phyloP scores from a whole-genome alignment of 2,797 vertebrate genomes.

The Tenualosa thibaudeaui region DNA sequence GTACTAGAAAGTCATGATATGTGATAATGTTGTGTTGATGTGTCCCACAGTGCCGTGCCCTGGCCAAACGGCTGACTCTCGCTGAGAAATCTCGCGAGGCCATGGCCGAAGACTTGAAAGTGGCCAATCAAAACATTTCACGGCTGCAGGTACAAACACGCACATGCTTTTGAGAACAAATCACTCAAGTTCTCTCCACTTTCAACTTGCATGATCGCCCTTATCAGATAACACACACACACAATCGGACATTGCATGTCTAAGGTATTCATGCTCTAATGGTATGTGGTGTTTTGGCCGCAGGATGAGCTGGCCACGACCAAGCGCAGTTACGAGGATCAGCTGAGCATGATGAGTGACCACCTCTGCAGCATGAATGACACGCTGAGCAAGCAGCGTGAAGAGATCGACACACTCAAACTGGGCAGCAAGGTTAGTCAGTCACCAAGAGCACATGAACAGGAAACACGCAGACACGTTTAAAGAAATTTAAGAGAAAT shows the following conservation, averaged over 20 bases:
- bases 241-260: background rate
- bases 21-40: background rate
- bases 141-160: constrained; percentile 84
- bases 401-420: constrained; percentile 95
- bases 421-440: constrained; percentile 85
- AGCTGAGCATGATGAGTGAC: constrained; percentile 99
- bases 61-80: constrained; percentile 89
- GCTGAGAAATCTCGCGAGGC: constrained; percentile 90
- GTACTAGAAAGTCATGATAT: constrained; percentile 27
- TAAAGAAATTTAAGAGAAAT: background rate
- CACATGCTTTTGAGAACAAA: background rate
- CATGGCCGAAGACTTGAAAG: constrained; percentile 81
- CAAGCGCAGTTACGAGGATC: constrained; percentile 97
- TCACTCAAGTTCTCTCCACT: background rate
- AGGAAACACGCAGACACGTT: background rate
- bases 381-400: constrained; percentile 93
- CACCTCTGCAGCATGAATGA: constrained; percentile 98
- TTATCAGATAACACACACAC: background rate
- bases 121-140: constrained; percentile 88
- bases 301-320: constrained; percentile 96
- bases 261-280: background rate
- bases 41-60: constrained; percentile 85
- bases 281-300: background rate
- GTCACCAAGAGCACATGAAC: background rate
- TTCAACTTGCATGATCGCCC: background rate